These are phyloP conservation scores for Chlamydotis undulata DNA, from an alignment of 2,113 vertebrate species.

Conservation along the genomic window DNA sequence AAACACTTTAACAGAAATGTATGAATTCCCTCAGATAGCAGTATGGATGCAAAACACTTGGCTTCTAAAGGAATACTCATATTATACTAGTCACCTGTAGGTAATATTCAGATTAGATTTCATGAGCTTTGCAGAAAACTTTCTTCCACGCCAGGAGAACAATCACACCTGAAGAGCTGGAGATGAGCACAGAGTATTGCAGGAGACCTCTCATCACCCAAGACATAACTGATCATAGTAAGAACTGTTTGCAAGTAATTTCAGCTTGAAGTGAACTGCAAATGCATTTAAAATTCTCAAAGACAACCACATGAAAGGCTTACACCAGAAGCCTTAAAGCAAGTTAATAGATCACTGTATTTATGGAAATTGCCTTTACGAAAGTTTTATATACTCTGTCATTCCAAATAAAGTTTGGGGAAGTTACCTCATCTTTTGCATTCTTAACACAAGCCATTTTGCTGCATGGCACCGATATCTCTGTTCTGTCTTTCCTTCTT, in stretches of 20 bases:
- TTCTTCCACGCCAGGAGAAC: neutral
- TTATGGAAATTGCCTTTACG: neutral
- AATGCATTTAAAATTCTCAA: neutral
- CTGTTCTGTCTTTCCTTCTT: neutral
- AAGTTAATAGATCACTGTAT: neutral
- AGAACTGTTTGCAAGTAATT: neutral
- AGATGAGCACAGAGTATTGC: neutral
- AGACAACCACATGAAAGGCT: conserved; percentile 21
- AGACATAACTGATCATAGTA: neutral
- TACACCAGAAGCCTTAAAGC: neutral
- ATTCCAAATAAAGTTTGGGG: neutral
- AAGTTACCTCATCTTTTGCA: neutral
- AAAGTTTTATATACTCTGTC: conserved; percentile 12
- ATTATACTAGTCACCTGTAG: neutral
- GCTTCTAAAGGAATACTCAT: neutral
- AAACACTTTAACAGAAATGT: conserved; percentile 8
- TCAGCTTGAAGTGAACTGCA: neutral
- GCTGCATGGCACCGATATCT: neutral
- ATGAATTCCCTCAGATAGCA: neutral
- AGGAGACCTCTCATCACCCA: neutral
- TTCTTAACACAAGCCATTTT: neutral
- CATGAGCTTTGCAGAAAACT: neutral
- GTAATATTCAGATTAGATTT: neutral
- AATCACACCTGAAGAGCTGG: neutral
- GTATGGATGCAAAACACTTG: neutral